These are phyloP conservation scores for Tachina lurida DNA, from an alignment of 2,888 invertebrate genomes.

Conservation along the genomic window DNA sequence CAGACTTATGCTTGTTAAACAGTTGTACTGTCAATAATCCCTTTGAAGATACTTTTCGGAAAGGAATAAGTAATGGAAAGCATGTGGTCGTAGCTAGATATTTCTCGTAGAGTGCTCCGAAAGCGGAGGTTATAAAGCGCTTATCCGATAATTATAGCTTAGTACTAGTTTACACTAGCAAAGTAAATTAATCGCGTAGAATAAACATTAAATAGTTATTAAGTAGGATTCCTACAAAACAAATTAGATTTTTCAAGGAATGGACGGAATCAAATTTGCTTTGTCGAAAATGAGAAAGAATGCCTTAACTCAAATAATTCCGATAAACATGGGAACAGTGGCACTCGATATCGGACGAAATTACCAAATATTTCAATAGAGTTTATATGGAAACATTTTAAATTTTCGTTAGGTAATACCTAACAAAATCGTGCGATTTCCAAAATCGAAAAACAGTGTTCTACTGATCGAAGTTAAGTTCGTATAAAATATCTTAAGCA, in stretches of 20 bases:
- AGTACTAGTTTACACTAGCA: too few relatives aligned
- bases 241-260: slow-evolving; percentile 88
- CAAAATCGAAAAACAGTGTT: too few relatives aligned
- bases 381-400: too few relatives aligned
- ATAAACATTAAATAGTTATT: slow-evolving; percentile 96
- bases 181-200: slow-evolving; percentile 99
- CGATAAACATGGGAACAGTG: too few relatives aligned
- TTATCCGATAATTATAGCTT: slow-evolving; percentile 98
- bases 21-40: too few relatives aligned
- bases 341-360: too few relatives aligned
- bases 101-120: slow-evolving; percentile 96
- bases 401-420: too few relatives aligned
- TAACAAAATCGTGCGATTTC: too few relatives aligned
- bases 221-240: slow-evolving; percentile 90
- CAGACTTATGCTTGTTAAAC: slow-evolving; percentile 97
- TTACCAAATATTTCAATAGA: too few relatives aligned
- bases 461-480: too few relatives aligned
- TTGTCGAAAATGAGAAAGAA: slow-evolving; percentile 98
- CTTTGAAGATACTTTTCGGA: too few relatives aligned
- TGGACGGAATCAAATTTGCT: slow-evolving; percentile 93
- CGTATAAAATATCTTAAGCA: too few relatives aligned
- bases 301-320: slow-evolving; percentile 97
- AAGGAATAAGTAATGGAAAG: slow-evolving; percentile 90
- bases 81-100: slow-evolving; percentile 98
- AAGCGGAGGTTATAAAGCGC: slow-evolving; percentile 85